Conservation (phyloP, 2,888 invertebrate species). For the Melipona beecheii region DNA sequence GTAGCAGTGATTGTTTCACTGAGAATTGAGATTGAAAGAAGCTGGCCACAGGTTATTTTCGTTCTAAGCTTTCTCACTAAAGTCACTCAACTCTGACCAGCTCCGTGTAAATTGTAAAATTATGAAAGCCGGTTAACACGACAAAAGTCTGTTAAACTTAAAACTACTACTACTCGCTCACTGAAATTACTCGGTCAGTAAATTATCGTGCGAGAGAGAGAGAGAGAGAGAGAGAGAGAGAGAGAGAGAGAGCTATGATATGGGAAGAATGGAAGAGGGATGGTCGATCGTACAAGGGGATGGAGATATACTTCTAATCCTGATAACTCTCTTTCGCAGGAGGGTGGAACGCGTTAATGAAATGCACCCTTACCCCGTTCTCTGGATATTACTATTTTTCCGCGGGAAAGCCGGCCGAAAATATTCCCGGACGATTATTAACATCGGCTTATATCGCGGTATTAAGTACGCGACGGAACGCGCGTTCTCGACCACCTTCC, state of each 20-base stretch:
- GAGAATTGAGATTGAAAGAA: no score
- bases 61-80: no score
- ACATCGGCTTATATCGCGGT: slow-evolving; percentile 58
- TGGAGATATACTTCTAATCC: slow-evolving; percentile 57
- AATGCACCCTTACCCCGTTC: slow-evolving; percentile 68
- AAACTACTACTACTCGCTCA: not conserved
- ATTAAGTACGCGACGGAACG: slow-evolving; percentile 66
- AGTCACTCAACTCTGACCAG: no score
- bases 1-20: no score
- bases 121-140: not conserved
- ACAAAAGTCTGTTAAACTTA: not conserved
- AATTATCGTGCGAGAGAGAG: not conserved
- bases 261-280: not conserved
- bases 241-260: not conserved
- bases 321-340: slow-evolving; percentile 40
- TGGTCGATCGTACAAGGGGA: not conserved
- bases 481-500: slow-evolving; percentile 10
- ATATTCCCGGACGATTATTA: slow-evolving; percentile 64
- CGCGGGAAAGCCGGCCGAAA: slow-evolving; percentile 37
- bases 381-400: slow-evolving; percentile 65
- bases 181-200: not conserved
- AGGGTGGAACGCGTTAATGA: slow-evolving; percentile 59
- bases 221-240: no score
- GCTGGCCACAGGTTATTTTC: no score
- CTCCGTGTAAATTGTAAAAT: not conserved